Percentiles rank a stretch among this genome's conserved stretches.
These are phyloP conservation scores for Ginglymostoma cirratum DNA, from an alignment of 2,113 vertebrate genomes.

Conservation along the genomic window DNA sequence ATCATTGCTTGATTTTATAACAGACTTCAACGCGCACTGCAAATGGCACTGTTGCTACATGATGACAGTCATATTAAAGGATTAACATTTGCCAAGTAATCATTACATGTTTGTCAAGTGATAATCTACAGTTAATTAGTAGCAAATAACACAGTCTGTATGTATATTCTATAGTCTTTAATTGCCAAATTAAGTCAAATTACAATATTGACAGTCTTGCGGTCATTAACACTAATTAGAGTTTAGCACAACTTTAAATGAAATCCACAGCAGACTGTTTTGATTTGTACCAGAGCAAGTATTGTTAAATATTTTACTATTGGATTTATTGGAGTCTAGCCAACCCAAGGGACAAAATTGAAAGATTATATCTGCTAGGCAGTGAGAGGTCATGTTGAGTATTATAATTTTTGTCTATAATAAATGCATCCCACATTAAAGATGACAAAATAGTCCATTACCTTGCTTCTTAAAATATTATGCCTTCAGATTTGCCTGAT, in stretches of 20 bases:
- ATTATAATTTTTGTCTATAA: neutral
- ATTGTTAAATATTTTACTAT: conserved; percentile 5
- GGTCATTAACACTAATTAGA: conserved; percentile 23
- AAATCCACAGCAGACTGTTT: conserved; percentile 1
- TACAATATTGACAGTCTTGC: neutral
- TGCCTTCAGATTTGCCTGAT: neutral
- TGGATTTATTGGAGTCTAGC: neutral
- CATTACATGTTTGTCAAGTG: conserved; percentile 19
- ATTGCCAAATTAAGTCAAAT: conserved; percentile 6
- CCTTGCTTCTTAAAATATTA: neutral
- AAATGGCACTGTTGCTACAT: neutral
- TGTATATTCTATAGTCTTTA: conserved; percentile 25
- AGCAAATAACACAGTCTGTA: conserved; percentile 21
- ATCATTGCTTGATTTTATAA: neutral
- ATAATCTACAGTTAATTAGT: neutral
- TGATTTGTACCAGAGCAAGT: conserved; percentile 1
- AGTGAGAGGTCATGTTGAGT: neutral
- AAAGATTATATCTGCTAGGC: neutral
- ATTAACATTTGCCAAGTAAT: conserved; percentile 21
- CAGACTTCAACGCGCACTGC: neutral
- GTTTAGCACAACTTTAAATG: conserved; percentile 11
- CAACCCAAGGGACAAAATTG: neutral
- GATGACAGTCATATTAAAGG: neutral
- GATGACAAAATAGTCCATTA: neutral
- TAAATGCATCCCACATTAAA: neutral